Evolutionary conservation across 2,888 invertebrate genomes (phyloP), one percentile per base, ranked within the genome.

Genomic region (Apodemia duryi): DNA sequence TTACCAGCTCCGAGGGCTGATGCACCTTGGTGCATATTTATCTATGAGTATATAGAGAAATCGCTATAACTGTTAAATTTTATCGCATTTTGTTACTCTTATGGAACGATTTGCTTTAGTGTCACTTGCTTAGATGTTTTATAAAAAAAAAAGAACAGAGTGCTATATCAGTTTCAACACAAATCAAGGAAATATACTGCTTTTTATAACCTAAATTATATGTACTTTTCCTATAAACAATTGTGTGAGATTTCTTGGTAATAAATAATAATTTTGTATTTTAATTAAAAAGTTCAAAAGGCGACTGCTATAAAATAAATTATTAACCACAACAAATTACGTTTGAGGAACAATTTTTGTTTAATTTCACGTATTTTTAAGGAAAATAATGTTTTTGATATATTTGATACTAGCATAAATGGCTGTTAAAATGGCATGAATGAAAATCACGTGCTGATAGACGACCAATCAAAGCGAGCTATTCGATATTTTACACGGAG

Each of bases 61-160:
- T 83, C 80, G 90, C 90, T 91, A 91, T 91, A 88, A 91, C 86
- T 91, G 90, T 91, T 91, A 85, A 87, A 91, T 88, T 89, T 87
- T 86, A 88, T 87, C 85, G 87, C 88, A 83, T 91, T 91, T 88
- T 87, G 88, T 91, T 90, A 88, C 85, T 86, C 81, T 85, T 81
- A 80, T 75, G 79, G 74, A 78, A 77, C 73, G 71, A 75, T 74
- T 77, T 74, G 80, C 80, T 76, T 77, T 76, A 78, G 73, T 78
- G 72, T 69, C 68, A 72, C 74, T 76, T 68, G 74, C 75, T 75
- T 74, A 75, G 75, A 75, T 21, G 74, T 72, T 71, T 69, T 69
- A 66, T 63, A 62, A 61, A 54, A 63, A 61, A 54, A 63, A 21
- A 21, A 21, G 21, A 21, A n/a, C 43, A 68, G 66, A 69, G 68